These are phyloP conservation scores for Drosophila acutilabella DNA, from an alignment of 2,888 invertebrate genomes.

Conservation along the genomic window DNA sequence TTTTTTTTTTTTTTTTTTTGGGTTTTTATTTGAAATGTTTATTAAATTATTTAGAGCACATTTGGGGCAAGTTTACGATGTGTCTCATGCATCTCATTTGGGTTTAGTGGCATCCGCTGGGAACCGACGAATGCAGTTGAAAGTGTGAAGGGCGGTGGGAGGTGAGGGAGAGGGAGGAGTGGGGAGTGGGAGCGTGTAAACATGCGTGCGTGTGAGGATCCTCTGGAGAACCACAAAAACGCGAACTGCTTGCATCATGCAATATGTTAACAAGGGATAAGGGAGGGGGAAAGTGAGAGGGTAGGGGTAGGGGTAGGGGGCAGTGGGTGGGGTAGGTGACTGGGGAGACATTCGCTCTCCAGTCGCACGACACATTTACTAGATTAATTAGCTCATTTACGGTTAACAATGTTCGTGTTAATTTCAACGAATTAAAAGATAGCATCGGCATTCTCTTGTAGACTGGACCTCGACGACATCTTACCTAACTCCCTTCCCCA, in stretches of 20 bases:
- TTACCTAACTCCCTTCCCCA: constrained; percentile 1
- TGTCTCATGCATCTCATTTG: constrained; percentile 74
- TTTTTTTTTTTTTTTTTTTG: too few relatives aligned
- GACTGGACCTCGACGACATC: constrained; percentile 16
- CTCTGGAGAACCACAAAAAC: constrained; percentile 80
- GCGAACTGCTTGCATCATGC: constrained; percentile 56
- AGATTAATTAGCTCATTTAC: constrained; percentile 85
- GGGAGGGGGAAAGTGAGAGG: not conserved
- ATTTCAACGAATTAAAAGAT: constrained; percentile 85
- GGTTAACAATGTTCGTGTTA: constrained; percentile 85
- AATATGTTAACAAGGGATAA: constrained; percentile 20
- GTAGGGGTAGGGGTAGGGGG: not conserved
- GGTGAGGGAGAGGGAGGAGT: not conserved
- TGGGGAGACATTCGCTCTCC: constrained; percentile 30
- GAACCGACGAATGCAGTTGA: constrained; percentile 41
- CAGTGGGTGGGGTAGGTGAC: not conserved
- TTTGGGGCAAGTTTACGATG: constrained; percentile 65
- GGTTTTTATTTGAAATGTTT: constrained; percentile 43
- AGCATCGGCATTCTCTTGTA: constrained; percentile 68
- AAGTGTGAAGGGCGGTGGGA: not conserved
- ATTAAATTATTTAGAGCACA: constrained; percentile 63
- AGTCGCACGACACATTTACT: constrained; percentile 64
- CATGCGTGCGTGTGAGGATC: constrained; percentile 56
- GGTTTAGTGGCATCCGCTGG: constrained; percentile 61
- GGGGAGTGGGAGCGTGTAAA: constrained; percentile 17